Conservation (phyloP, 2,797 vertebrate genomes). For the Phrynocephalus forsythii region DNA sequence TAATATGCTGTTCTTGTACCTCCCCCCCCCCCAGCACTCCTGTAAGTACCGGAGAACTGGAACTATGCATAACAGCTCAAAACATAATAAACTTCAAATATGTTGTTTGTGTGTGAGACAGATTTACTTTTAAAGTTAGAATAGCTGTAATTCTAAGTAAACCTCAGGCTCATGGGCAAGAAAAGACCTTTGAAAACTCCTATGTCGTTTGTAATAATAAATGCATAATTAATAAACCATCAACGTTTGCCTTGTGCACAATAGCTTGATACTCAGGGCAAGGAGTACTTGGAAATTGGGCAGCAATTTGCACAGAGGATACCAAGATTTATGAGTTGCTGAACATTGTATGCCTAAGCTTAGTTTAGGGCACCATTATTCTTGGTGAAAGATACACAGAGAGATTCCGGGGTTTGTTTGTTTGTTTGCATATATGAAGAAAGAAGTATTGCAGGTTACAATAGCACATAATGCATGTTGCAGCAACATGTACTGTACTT, state of each 20-base stretch:
- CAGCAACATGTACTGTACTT: no score
- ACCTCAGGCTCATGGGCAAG: not conserved
- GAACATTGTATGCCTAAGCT: not conserved
- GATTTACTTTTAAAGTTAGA: not conserved
- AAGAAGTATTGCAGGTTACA: no score
- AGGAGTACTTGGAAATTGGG: not conserved
- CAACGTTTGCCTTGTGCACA: not conserved
- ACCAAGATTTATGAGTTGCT: not conserved
- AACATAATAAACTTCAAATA: constrained; percentile 1
- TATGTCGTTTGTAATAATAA: not conserved
- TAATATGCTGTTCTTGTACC: not conserved
- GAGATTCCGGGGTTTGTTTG: no score
- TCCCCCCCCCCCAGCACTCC: not conserved
- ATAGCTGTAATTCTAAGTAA: not conserved
- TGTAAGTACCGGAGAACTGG: not conserved
- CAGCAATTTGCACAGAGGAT: not conserved
- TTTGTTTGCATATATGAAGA: no score
- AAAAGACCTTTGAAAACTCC: not conserved
- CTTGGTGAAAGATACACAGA: no score
- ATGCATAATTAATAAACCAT: not conserved
- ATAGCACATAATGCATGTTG: no score
- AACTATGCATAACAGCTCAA: not conserved
- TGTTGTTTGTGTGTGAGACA: not conserved
- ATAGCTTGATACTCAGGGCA: not conserved
- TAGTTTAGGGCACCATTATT: not conserved